These are phyloP conservation scores for Lampris incognitus DNA, from an alignment of 2,113 vertebrate genomes.

Conservation along the genomic window DNA sequence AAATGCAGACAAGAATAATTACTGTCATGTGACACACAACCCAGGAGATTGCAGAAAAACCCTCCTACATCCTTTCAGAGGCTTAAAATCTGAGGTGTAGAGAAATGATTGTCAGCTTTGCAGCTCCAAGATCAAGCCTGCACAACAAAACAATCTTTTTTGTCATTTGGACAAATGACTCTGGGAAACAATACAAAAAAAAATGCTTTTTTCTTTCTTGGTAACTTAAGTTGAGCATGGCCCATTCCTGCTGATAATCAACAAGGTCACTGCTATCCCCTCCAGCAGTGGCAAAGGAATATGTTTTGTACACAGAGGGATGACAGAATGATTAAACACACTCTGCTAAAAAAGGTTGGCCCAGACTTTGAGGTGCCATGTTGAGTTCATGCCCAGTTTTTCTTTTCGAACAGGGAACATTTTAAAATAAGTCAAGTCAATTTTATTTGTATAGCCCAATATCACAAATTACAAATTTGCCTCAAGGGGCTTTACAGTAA, in stretches of 20 bases:
- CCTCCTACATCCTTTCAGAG: conserved; percentile 37
- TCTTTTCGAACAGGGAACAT: neutral
- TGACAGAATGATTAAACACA: conserved; percentile 60
- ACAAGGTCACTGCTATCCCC: conserved; percentile 8
- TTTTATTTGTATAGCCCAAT: too few species aligned
- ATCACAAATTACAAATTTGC: too few species aligned
- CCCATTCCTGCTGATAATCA: conserved; percentile 32
- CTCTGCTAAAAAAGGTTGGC: conserved; percentile 8
- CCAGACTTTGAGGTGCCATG: conserved; percentile 43
- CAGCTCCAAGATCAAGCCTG: conserved; percentile 67
- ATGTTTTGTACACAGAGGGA: conserved; percentile 69
- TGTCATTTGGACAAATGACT: conserved; percentile 45
- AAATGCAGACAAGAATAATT: conserved; percentile 37
- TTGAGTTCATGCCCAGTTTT: conserved; percentile 20
- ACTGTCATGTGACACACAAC: conserved; percentile 43
- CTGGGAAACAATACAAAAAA: conserved; percentile 19
- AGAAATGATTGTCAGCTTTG: conserved; percentile 27
- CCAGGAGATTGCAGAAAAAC: conserved; percentile 41
- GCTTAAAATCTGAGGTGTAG: conserved; percentile 36
- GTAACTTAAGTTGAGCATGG: conserved; percentile 67
- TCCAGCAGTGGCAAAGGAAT: conserved; percentile 24
- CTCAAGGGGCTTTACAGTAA: too few species aligned
- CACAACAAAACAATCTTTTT: conserved; percentile 36
- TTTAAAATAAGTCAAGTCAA: too few species aligned
- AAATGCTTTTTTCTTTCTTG: neutral